Conservation (phyloP, 2,797 vertebrate genomes). For the Lemur catta region DNA sequence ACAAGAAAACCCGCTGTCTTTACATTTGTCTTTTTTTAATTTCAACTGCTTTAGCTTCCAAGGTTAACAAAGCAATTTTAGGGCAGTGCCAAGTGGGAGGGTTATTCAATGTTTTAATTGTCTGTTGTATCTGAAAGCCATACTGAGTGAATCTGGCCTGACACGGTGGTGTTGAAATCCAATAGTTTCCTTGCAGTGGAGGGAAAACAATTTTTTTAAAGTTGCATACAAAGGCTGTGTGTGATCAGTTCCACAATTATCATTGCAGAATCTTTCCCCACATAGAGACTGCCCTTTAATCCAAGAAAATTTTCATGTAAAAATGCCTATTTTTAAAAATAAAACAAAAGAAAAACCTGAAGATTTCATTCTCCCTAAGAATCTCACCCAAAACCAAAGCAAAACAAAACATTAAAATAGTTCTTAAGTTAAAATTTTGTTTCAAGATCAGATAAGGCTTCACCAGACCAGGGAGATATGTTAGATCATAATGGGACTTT, state of each 20-base stretch:
- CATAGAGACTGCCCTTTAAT: not conserved
- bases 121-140: conserved; percentile 14
- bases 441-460: conserved; percentile 15
- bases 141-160: not conserved
- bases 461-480: not conserved
- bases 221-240: not conserved
- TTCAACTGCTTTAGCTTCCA: conserved; percentile 56
- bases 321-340: not conserved
- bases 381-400: not conserved
- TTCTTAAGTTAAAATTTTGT: not conserved
- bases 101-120: conserved; percentile 41
- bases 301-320: not conserved
- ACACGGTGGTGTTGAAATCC: not conserved
- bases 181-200: not conserved
- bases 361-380: not conserved
- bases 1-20: conserved; percentile 23
- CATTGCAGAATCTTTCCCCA: not conserved
- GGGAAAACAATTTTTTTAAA: not conserved
- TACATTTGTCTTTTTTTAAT: conserved; percentile 29
- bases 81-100: not conserved
- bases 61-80: not conserved
- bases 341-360: not conserved
- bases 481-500: not conserved
- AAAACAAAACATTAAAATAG: conserved; percentile 30
- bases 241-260: not conserved